Conservation (phyloP, 2,888 invertebrate genomes). For the Drosophila incognita region DNA sequence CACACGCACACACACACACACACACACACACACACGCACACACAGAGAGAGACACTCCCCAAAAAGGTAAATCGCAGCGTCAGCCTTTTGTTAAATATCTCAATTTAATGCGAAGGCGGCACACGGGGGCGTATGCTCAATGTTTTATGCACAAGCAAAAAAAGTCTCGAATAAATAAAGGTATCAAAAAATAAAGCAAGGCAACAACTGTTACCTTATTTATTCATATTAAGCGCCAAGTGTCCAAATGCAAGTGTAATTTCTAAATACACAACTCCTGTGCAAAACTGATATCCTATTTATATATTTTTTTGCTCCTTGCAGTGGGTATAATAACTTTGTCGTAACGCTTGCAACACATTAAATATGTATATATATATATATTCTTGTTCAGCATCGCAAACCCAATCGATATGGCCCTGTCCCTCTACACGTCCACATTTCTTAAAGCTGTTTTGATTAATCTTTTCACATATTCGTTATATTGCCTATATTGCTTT, state of each 20-base stretch:
- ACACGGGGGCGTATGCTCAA: constrained; percentile 53
- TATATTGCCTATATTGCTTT: no score
- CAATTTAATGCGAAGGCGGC: constrained; percentile 61
- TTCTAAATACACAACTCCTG: background rate
- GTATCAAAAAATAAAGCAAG: constrained; percentile 15
- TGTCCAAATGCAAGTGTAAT: constrained; percentile 15
- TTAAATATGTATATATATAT: no score
- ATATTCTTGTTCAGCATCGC: background rate
- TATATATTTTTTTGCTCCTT: background rate
- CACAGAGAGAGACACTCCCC: background rate
- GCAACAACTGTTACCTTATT: constrained; percentile 48
- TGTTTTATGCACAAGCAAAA: constrained; percentile 48
- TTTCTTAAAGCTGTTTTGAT: no score
- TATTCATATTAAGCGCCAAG: constrained; percentile 54
- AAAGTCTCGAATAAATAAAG: constrained; percentile 18
- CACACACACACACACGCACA: background rate
- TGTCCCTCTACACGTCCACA: background rate
- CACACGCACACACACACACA: background rate
- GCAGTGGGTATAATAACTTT: background rate
- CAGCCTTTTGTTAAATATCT: constrained; percentile 77
- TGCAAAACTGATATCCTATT: background rate
- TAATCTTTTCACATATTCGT: no score
- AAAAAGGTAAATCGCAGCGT: constrained; percentile 66
- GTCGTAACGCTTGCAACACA: background rate
- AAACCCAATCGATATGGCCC: background rate